Base-by-base conservation (phyloP, 2,797 vertebrate genomes). In the Clarias platycephalus region DNA sequence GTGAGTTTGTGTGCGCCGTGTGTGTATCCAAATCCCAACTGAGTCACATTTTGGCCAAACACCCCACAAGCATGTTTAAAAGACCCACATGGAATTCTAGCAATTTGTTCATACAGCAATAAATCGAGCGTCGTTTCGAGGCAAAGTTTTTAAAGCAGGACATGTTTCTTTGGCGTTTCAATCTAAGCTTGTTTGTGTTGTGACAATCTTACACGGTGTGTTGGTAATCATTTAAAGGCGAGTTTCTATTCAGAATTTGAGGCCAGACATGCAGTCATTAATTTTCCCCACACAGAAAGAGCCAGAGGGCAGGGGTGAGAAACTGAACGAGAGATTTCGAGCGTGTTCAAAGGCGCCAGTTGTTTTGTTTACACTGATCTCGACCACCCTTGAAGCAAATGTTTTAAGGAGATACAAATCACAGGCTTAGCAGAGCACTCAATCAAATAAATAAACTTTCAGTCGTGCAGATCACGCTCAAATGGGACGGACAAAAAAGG, bases 41-140 rank as follows among this genome's bases (percentile, higher is more conserved):
- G 40, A 87, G 70, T 83, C 70, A 72, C 74, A 58, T 66, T 85
- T 80, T 76, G 74, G 80, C 70, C 79, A 70, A 60, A 80, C 76
- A 34, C 71, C 44, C 81, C 77, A 81, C 53, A 75, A 84, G 72
- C 74, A 49, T 31, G 49, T 87, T 88, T 87, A 86, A 88, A 85
- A 81, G 84, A 84, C 82, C 81, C 83, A 85, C 84, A 83, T 84
- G 87, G 87, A 86, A 86, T 89, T 83, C 64, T n/a, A 89, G 83
- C 85, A 86, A 86, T 86, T 87, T 89, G 80, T 88, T 80, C 84
- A 83, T 76, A 72, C 86, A 83, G 79, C 26, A 26, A 84, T 86
- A 84, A 87, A 88, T 53, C 34, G 72, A 82, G 70, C 37, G 12
- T 75, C 68, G 34, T 70, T 78, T 58, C 37, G 62, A 84, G 77